Base-by-base conservation (phyloP, 1,140 invertebrate genomes). In the Eumaeus atala region DNA sequence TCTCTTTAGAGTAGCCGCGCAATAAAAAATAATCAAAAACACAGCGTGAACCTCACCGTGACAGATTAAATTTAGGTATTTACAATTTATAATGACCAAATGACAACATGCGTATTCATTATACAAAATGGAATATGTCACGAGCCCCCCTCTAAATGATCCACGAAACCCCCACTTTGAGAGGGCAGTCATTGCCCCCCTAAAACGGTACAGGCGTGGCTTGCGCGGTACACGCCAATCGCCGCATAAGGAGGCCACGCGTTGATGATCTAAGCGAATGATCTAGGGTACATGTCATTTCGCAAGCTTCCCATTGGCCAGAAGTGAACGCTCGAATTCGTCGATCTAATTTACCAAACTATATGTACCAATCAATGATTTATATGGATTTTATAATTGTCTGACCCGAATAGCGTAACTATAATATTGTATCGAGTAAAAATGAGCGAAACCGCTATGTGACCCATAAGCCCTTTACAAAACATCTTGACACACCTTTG, bases 141-240 rank as follows among this genome's bases (percentile, higher is more conserved):
- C 71, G 61, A 61, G 59, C 72, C 74, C 77, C 72, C 69, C 62
- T 59, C 59, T 54, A 37, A 60, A 51, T 82, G 76, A 72, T 77
- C 77, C 67, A 84, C 69, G 67, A 78, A 80, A 70, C 64, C 81
- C 82, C 79, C 77, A 72, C 77, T 81, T 74, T 76, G 72, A 28
- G 21, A 28, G 21, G 71, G 66, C 70, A 78, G 70, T 76, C 68
- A 72, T 62, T 76, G 71, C 72, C 80, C 80, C 79, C 69, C 69
- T 76, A 67, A 83, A 85, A 83, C 82, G 80, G 79, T 84, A 78
- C 80, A 84, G 82, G 82, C 82, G 79, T 68, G 74, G 82, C 75
- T 60, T 75, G 56, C 51, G 62, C 54, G 49, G 50, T 51, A 61
- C 60, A 82, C 78, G 71, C 82, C 82, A 83, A 85, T 85, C 73